Conservation (phyloP, 2,888 invertebrate genomes). For the Polydrusus pterygomalis region DNA sequence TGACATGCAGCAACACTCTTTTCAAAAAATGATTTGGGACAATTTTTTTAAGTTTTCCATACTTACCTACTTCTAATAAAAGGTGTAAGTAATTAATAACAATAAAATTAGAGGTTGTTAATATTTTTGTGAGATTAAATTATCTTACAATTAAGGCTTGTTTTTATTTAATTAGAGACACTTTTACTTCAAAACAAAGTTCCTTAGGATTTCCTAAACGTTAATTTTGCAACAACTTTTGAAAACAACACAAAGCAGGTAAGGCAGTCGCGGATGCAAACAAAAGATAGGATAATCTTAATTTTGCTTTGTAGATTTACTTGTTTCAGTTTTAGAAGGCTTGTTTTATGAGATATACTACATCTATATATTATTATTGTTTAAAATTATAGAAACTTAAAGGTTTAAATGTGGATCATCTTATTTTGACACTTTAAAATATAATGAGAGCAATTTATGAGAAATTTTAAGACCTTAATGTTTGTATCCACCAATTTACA, state of each 20-base stretch:
- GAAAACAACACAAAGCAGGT: constrained; percentile 14
- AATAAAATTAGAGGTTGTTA: no score
- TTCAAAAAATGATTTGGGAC: no score
- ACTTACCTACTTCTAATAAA: no score
- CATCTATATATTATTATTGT: not conserved
- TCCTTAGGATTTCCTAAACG: not conserved
- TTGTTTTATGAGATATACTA: not conserved
- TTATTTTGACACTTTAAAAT: not conserved
- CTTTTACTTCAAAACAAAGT: not conserved
- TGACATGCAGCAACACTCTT: no score
- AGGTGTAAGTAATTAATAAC: no score
- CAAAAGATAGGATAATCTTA: constrained; percentile 15
- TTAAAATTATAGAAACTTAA: not conserved
- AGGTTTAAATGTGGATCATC: not conserved
- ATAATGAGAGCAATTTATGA: not conserved
- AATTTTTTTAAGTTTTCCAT: no score
- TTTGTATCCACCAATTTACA: no score
- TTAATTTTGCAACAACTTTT: constrained; percentile 1
- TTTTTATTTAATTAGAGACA: not conserved
- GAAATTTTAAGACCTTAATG: no score
- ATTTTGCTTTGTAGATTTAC: constrained; percentile 12
- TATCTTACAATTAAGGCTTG: not conserved
- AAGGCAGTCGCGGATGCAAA: not conserved
- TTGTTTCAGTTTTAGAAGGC: not conserved
- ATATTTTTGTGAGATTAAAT: not conserved